phyloP scores from a whole-genome alignment of 2,797 vertebrate genomes.

The Scolopax rusticola region DNA sequence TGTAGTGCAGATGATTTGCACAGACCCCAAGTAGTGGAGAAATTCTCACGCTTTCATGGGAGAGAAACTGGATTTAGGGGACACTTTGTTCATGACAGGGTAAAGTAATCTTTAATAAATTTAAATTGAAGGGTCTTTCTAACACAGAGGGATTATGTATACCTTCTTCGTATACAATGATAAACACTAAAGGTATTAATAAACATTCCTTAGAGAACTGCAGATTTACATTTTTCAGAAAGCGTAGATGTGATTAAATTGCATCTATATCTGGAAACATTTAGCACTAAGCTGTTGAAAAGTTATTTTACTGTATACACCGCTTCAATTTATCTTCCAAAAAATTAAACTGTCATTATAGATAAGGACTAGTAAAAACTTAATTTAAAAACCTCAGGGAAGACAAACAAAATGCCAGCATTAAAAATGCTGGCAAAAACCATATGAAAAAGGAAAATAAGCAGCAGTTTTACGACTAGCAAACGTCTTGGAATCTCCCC shows the following conservation, averaged over 20 bases:
- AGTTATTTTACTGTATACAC: neutral
- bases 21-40: slow-evolving; percentile 51
- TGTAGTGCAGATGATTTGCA: slow-evolving; percentile 73
- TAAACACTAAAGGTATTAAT: slow-evolving; percentile 19
- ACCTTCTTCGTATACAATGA: neutral
- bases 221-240: slow-evolving; percentile 15
- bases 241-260: neutral
- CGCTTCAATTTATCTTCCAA: neutral
- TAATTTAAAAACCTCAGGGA: neutral
- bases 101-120: slow-evolving; percentile 68
- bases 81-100: slow-evolving; percentile 53
- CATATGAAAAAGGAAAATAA: neutral
- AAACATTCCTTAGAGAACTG: slow-evolving; percentile 33
- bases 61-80: slow-evolving; percentile 66
- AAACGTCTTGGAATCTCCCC: neutral
- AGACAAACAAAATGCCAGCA: neutral
- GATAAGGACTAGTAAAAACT: neutral
- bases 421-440: neutral
- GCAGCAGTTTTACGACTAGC: neutral
- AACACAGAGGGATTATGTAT: slow-evolving; percentile 37
- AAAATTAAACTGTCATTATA: neutral
- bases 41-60: slow-evolving; percentile 76
- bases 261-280: neutral
- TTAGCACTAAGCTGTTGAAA: slow-evolving; percentile 2
- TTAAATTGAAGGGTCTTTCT: slow-evolving; percentile 50